phyloP scores from a whole-genome alignment of 2,113 vertebrate species.

The Tyto alba region DNA sequence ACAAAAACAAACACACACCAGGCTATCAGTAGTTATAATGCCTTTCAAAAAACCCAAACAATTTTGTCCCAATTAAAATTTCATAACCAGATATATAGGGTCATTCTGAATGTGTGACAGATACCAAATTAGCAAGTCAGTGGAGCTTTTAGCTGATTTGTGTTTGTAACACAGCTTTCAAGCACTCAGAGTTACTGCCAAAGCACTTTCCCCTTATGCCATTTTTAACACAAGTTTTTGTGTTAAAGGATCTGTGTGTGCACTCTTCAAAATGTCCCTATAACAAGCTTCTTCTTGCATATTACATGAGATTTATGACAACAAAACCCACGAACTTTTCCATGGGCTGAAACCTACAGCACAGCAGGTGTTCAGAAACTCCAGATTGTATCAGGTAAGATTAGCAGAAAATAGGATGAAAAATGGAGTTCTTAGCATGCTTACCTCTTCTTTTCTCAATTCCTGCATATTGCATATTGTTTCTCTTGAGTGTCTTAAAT shows the following conservation, averaged over 20 bases:
- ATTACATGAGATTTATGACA: background rate
- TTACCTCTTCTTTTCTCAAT: background rate
- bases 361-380: background rate
- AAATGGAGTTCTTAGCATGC: background rate
- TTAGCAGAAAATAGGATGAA: background rate
- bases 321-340: background rate
- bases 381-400: background rate
- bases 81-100: background rate
- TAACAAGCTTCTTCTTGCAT: background rate
- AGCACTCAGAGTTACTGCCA: background rate
- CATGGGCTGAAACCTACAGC: background rate
- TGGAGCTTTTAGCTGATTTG: background rate
- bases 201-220: background rate
- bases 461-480: background rate
- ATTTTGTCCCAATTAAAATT: background rate
- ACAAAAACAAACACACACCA: too few species aligned
- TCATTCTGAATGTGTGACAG: background rate
- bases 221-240: background rate
- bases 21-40: background rate
- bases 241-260: background rate
- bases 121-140: background rate
- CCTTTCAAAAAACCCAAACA: background rate
- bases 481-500: background rate
- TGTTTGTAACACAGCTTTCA: background rate
- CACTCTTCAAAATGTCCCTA: background rate